phyloP scores from a whole-genome alignment of 2,888 invertebrate genomes.

The Spatulosminthurus flaviceps region DNA sequence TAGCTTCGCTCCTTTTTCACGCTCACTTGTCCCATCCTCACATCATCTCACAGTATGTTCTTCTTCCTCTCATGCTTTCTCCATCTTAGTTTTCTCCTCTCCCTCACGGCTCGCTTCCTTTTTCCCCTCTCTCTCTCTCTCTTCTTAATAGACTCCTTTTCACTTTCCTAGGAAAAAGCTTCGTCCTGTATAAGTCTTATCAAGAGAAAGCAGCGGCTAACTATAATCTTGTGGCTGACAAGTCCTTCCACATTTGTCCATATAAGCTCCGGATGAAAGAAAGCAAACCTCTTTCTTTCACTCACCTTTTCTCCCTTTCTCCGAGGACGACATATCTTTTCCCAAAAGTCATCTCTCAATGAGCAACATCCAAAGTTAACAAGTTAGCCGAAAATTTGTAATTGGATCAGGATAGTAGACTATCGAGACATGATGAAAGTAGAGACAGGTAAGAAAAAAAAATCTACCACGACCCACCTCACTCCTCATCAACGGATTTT shows the following conservation, averaged over 20 bases:
- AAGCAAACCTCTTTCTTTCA: constrained; percentile 42
- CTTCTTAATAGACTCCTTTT: background rate
- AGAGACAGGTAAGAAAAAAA: too few species aligned
- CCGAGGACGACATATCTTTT: too few species aligned
- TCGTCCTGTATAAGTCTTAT: constrained; percentile 37
- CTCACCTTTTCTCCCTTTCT: constrained; percentile 2
- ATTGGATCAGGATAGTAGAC: background rate
- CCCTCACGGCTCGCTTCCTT: background rate
- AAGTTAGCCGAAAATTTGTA: background rate
- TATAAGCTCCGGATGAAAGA: too few species aligned
- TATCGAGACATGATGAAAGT: background rate
- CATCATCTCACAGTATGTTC: too few species aligned
- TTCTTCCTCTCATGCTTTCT: background rate
- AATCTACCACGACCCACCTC: too few species aligned
- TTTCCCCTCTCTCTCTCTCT: background rate
- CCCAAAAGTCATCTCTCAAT: too few species aligned
- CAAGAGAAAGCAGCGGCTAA: background rate
- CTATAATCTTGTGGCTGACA: background rate
- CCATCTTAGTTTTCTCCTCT: background rate
- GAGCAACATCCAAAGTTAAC: too few species aligned
- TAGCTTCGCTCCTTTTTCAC: background rate
- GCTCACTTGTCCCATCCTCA: too few species aligned
- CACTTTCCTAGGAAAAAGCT: constrained; percentile 35
- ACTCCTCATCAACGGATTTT: too few species aligned
- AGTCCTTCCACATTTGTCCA: too few species aligned